Percentiles rank a stretch among this genome's conserved stretches.
These are phyloP conservation scores for Diacarnus erythraeanus DNA, from an alignment of 37 sponge, comb jelly and placozoan genomes.

Conservation along the genomic window DNA sequence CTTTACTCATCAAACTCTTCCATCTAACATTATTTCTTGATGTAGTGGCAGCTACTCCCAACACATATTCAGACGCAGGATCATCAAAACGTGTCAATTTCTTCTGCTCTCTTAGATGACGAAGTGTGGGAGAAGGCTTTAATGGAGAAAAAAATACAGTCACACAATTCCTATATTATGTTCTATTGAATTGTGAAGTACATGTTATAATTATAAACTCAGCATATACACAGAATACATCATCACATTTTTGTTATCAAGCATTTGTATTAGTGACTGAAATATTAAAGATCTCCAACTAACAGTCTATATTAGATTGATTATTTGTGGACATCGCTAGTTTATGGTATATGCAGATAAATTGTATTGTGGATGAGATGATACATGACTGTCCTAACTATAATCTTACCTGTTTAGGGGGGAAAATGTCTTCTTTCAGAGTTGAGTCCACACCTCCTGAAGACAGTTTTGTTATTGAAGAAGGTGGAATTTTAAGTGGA, in stretches of 20 bases:
- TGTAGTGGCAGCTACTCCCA: background rate
- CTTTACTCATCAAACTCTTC: background rate
- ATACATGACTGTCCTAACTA: no score
- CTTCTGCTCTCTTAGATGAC: background rate
- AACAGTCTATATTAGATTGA: background rate
- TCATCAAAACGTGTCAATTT: slow-evolving; percentile 20
- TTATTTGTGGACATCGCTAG: background rate
- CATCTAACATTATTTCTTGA: background rate
- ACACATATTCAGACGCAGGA: background rate
- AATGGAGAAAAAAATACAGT: background rate
- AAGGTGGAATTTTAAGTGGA: background rate
- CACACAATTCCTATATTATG: background rate
- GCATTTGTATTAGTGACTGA: background rate
- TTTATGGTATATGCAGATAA: no score
- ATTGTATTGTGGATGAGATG: no score
- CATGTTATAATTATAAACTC: no score
- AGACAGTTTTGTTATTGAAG: background rate
- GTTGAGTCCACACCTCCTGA: background rate
- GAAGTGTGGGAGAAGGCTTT: background rate
- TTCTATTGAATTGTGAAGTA: background rate
- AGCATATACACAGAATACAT: no score
- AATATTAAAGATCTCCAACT: background rate
- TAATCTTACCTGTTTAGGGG: no score
- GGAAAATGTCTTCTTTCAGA: no score
- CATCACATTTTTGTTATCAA: no score